phyloP scores from a whole-genome alignment of 2,113 vertebrate species.

The Capra hircus region DNA sequence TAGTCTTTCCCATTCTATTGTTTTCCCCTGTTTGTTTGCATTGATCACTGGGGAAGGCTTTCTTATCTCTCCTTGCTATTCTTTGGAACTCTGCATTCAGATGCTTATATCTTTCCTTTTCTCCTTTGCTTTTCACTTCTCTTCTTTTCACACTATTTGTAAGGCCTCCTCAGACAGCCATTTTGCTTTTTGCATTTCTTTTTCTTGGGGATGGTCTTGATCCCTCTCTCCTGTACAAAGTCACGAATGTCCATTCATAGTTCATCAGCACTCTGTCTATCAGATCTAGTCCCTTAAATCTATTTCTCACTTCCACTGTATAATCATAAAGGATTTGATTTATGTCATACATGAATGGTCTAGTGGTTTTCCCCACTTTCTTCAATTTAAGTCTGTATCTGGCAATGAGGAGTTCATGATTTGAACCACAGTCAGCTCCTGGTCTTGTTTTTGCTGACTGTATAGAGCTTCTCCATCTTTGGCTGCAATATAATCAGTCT shows the following conservation, averaged over 20 bases:
- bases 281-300: neutral
- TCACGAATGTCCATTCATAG: accelerated
- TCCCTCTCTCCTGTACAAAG: neutral
- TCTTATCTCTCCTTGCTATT: neutral
- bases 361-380: neutral
- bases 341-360: neutral
- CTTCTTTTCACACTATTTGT: neutral
- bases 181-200: neutral
- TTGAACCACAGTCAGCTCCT: neutral
- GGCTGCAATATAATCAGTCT: neutral
- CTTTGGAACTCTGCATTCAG: neutral
- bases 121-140: neutral
- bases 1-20: too few relatives aligned
- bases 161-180: too few relatives aligned
- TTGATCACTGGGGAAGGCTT: neutral
- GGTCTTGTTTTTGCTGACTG: neutral
- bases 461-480: neutral
- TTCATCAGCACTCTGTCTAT: neutral
- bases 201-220: neutral
- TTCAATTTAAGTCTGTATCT: neutral
- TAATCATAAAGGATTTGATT: neutral
- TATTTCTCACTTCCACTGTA: neutral
- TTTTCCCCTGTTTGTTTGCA: too few relatives aligned
- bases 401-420: neutral
- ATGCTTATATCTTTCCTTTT: neutral